Evolutionary conservation across 2,113 vertebrate species (phyloP).

Genomic region (Cololabis saira): DNA sequence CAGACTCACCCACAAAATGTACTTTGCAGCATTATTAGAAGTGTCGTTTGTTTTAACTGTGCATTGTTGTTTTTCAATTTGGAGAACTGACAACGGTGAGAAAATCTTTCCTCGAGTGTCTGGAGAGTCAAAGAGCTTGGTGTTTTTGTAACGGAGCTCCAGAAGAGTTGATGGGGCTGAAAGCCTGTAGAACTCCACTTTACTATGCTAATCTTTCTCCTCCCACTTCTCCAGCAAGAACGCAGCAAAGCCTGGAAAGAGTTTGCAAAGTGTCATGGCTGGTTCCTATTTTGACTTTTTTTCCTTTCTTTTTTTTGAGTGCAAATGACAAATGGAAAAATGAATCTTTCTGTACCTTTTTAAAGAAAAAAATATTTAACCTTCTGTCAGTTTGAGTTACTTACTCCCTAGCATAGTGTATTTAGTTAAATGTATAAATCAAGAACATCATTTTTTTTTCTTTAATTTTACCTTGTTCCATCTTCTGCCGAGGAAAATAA

Average conservation of each 20-base stretch:
- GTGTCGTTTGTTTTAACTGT: conserved; percentile 3
- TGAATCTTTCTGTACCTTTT: conserved; percentile 91
- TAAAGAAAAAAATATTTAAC: conserved; percentile 95
- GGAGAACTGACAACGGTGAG: neutral
- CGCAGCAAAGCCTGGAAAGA: conserved; percentile 27
- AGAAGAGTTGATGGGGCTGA: conserved; percentile 34
- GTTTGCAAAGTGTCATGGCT: conserved; percentile 28
- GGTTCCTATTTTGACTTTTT: conserved; percentile 56
- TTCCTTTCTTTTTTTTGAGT: conserved; percentile 81
- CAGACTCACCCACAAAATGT: conserved; percentile 5
- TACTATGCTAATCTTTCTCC: conserved; percentile 60
- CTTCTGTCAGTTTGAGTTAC: conserved; percentile 97
- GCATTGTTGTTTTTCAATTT: neutral
- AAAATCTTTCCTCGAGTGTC: neutral
- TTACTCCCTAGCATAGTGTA: conserved; percentile 97
- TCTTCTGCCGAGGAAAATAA: conserved; percentile 93
- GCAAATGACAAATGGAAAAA: conserved; percentile 86
- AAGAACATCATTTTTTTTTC: conserved; percentile 65
- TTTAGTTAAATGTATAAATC: conserved; percentile 92
- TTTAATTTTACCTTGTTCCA: conserved; percentile 77
- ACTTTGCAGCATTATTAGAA: conserved; percentile 19
- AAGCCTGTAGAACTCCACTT: conserved; percentile 39
- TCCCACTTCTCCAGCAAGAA: conserved; percentile 22
- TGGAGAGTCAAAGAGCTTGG: neutral
- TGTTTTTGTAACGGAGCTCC: conserved; percentile 4